phyloP scores from a whole-genome alignment of 2,113 vertebrate genomes.

The Hippoglossus stenolepis region DNA sequence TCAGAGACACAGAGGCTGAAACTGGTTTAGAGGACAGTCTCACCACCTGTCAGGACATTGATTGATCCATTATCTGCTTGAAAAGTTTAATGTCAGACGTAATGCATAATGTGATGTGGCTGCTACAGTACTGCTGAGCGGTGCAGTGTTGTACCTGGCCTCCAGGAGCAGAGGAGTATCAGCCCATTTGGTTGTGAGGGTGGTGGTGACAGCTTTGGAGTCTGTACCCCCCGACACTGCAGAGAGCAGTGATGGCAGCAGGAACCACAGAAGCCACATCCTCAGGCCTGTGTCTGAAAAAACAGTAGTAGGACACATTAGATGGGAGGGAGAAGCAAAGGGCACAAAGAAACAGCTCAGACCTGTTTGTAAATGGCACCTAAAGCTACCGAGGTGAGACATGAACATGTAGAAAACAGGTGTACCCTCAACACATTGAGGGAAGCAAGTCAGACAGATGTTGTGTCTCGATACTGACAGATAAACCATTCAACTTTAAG shows the following conservation, averaged over 20 bases:
- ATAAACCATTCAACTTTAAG: too few relatives aligned
- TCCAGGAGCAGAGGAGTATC: constrained; percentile 94
- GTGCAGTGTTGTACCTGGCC: constrained; percentile 85
- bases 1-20: background rate
- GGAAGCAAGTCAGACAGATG: too few relatives aligned
- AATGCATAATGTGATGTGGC: background rate
- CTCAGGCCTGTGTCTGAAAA: constrained; percentile 67
- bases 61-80: constrained; percentile 33
- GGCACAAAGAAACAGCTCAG: background rate
- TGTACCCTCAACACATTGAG: too few relatives aligned
- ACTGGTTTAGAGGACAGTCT: constrained; percentile 21
- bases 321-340: background rate
- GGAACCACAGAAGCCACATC: constrained; percentile 83
- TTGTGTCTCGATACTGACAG: too few relatives aligned
- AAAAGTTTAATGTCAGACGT: constrained; percentile 9
- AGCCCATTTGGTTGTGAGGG: constrained; percentile 93
- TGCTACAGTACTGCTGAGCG: constrained; percentile 17
- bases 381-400: background rate
- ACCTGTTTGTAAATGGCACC: background rate
- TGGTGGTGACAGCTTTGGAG: constrained; percentile 96
- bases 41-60: constrained; percentile 9
- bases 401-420: background rate
- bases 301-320: background rate
- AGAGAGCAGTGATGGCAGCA: constrained; percentile 83
- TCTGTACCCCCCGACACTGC: constrained; percentile 82